Percentiles rank a stretch among this genome's conserved stretches.
phyloP scores from a whole-genome alignment of 1,140 invertebrate genomes.

The Aphelinus certus region DNA sequence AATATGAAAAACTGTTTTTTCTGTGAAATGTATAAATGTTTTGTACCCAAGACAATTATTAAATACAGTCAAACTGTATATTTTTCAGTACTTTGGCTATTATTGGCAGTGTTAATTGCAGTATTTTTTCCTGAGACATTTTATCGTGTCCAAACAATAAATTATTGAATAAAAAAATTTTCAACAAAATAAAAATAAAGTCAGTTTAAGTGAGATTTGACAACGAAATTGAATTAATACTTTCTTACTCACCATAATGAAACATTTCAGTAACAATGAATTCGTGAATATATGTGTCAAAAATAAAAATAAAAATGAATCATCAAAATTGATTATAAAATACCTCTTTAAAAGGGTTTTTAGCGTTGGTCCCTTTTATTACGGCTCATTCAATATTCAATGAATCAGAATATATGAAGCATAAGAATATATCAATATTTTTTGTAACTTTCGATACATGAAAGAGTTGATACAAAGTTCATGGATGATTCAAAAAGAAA shows the following conservation, averaged over 20 bases:
- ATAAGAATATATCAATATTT: slow-evolving; percentile 7
- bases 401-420: neutral
- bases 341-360: slow-evolving; percentile 8
- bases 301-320: slow-evolving; percentile 23
- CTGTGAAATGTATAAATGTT: neutral
- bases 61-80: slow-evolving; percentile 14
- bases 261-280: neutral
- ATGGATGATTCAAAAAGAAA: neutral
- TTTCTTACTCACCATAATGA: no score
- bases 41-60: slow-evolving; percentile 5
- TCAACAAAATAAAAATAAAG: neutral
- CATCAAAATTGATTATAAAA: slow-evolving; percentile 19
- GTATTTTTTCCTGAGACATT: slow-evolving; percentile 19
- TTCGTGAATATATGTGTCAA: neutral
- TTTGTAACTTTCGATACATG: neutral
- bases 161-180: slow-evolving; percentile 17
- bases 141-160: slow-evolving; percentile 10
- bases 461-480: slow-evolving; percentile 3
- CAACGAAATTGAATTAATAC: no score
- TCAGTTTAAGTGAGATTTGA: no score
- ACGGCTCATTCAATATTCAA: slow-evolving; percentile 8
- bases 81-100: slow-evolving; percentile 40
- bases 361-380: slow-evolving; percentile 16
- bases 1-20: slow-evolving; percentile 14
- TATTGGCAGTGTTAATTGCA: slow-evolving; percentile 42